These are phyloP conservation scores for Typhlichthys eigenmanni DNA, from an alignment of 2,797 vertebrate genomes.

Conservation along the genomic window DNA sequence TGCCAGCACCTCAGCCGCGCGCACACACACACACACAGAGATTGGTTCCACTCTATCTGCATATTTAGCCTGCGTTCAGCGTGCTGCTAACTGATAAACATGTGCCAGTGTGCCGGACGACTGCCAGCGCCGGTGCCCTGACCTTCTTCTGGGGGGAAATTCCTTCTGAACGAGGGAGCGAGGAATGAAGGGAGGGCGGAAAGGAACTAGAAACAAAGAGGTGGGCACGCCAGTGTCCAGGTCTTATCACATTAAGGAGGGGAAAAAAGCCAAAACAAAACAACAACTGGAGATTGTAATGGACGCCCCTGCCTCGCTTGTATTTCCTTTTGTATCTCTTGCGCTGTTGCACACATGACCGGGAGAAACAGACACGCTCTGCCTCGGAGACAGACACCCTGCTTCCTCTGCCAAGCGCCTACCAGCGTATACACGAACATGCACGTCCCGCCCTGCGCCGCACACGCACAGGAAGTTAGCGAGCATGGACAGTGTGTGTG, in stretches of 20 bases:
- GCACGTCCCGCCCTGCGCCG: constrained; percentile 40
- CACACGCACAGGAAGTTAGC: constrained; percentile 30
- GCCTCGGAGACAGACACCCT: constrained; percentile 30
- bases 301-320: constrained; percentile 17
- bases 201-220: constrained; percentile 17
- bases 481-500: constrained; percentile 14
- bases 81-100: constrained; percentile 71
- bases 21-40: constrained; percentile 14
- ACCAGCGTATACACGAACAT: constrained; percentile 35
- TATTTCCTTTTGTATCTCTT: constrained; percentile 23
- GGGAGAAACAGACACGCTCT: constrained; percentile 47
- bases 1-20: constrained; percentile 22
- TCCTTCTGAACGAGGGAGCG: constrained; percentile 27
- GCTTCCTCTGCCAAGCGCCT: constrained; percentile 20
- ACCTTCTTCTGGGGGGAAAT: constrained; percentile 58
- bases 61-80: constrained; percentile 67
- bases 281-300: constrained; percentile 41
- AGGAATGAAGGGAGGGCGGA: constrained; percentile 25
- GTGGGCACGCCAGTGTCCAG: constrained; percentile 29
- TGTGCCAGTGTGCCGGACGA: constrained; percentile 57
- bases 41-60: constrained; percentile 72
- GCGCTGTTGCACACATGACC: constrained; percentile 56
- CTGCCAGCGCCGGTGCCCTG: constrained; percentile 59
- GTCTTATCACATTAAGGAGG: constrained; percentile 37
- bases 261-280: constrained; percentile 29